A percentile compares a stretch with the other conserved stretches of the same genome.
These are phyloP conservation scores for Panagrolaimus sp. DNA, from an alignment of 1,140 invertebrate genomes.

Conservation along the genomic window DNA sequence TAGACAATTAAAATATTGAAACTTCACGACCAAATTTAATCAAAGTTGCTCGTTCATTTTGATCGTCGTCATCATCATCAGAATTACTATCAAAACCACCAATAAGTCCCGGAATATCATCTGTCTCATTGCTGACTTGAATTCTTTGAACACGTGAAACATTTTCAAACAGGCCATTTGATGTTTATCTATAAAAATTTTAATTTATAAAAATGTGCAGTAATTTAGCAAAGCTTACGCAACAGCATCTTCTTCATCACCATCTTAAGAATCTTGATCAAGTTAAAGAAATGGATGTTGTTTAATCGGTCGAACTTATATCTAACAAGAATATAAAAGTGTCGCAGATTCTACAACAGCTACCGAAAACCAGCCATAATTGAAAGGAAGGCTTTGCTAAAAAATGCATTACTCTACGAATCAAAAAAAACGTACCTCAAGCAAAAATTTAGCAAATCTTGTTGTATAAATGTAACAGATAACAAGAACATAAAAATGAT, in stretches of 20 bases:
- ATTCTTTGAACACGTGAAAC: constrained; percentile 44
- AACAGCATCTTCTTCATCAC: constrained; percentile 60
- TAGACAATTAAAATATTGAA: neutral
- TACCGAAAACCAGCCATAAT: constrained; percentile 89
- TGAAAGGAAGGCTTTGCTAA: constrained; percentile 87
- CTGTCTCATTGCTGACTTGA: constrained; percentile 36
- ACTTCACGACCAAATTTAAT: neutral
- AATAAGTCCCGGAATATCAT: constrained; percentile 15
- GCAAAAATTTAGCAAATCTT: constrained; percentile 81
- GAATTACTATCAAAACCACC: neutral
- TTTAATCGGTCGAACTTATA: constrained; percentile 89
- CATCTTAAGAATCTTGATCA: constrained; percentile 67
- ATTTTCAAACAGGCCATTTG: constrained; percentile 47
- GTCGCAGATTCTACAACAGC: constrained; percentile 88
- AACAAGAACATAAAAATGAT: constrained; percentile 93
- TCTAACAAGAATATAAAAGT: constrained; percentile 87
- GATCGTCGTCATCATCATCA: neutral
- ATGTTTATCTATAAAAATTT: constrained; percentile 45
- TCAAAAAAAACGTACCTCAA: constrained; percentile 67
- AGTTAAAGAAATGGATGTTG: constrained; percentile 92
- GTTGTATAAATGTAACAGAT: constrained; percentile 97
- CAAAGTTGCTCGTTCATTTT: neutral
- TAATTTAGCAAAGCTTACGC: constrained; percentile 49
- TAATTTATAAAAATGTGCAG: too few species aligned
- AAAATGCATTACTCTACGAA: constrained; percentile 45